These are phyloP conservation scores for Punctoribates punctum DNA, from an alignment of 2,888 invertebrate genomes.

Conservation along the genomic window DNA sequence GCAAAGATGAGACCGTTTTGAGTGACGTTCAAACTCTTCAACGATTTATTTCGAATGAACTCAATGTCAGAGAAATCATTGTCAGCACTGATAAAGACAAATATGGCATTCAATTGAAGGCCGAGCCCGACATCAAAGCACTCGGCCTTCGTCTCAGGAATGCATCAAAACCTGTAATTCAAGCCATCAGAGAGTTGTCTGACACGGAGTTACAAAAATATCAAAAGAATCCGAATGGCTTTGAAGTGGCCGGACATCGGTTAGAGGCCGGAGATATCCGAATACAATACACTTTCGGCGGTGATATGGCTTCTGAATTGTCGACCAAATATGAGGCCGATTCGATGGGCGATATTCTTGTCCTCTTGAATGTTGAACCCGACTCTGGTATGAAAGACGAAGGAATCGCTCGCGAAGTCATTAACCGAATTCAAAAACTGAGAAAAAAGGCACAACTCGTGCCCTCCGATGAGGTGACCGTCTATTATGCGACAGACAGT, in stretches of 20 bases:
- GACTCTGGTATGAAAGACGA: constrained; percentile 88
- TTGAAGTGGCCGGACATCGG: constrained; percentile 70
- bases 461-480: constrained; percentile 81
- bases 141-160: constrained; percentile 83
- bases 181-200: constrained; percentile 71
- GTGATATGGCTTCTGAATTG: constrained; percentile 60
- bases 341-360: constrained; percentile 79
- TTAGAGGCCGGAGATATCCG: constrained; percentile 75
- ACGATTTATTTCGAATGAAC: constrained; percentile 73
- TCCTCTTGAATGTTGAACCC: constrained; percentile 81
- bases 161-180: constrained; percentile 80
- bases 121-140: constrained; percentile 90
- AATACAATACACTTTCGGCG: constrained; percentile 71
- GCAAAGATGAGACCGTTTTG: constrained; percentile 73
- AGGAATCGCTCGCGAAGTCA: constrained; percentile 85
- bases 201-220: constrained; percentile 75
- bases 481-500: constrained; percentile 61
- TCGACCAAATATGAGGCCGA: constrained; percentile 78
- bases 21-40: constrained; percentile 73
- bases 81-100: constrained; percentile 83
- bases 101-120: constrained; percentile 83
- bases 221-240: constrained; percentile 63
- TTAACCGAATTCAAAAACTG: constrained; percentile 91
- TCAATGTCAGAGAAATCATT: constrained; percentile 81
- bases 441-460: constrained; percentile 89